phyloP scores from a whole-genome alignment of 2,888 invertebrate species.

The Meganola albula region DNA sequence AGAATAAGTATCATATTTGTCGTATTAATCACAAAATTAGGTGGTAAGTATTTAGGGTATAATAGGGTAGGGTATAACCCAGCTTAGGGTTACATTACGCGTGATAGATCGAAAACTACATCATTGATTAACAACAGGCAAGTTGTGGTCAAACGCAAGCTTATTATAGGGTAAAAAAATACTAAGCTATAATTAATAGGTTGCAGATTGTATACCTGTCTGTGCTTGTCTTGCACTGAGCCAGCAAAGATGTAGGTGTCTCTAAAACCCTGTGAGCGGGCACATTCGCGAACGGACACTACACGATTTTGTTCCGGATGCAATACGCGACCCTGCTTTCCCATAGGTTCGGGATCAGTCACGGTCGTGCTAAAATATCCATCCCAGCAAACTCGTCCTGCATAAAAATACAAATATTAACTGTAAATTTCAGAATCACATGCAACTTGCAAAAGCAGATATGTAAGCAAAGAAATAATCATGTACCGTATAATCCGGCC shows the following conservation, averaged over 20 bases:
- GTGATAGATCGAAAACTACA: too few relatives aligned
- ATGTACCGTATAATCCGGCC: slow-evolving; percentile 86
- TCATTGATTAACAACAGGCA: too few relatives aligned
- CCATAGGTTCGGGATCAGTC: slow-evolving; percentile 93
- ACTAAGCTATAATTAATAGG: too few relatives aligned
- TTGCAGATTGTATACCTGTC: too few relatives aligned
- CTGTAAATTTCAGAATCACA: background rate
- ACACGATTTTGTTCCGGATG: slow-evolving; percentile 89
- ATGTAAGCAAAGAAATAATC: background rate
- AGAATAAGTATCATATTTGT: too few relatives aligned
- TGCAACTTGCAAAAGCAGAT: background rate
- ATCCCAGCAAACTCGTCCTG: slow-evolving; percentile 86
- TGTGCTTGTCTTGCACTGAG: slow-evolving; percentile 84
- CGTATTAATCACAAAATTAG: too few relatives aligned
- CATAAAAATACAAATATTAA: background rate
- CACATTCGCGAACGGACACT: slow-evolving; percentile 92
- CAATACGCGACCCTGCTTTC: slow-evolving; percentile 91
- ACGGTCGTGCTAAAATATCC: slow-evolving; percentile 91
- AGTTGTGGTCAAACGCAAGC: too few relatives aligned
- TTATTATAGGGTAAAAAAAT: too few relatives aligned
- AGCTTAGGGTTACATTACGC: too few relatives aligned
- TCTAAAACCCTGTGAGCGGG: slow-evolving; percentile 90
- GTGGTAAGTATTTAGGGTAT: too few relatives aligned
- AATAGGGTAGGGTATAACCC: too few relatives aligned
- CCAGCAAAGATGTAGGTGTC: slow-evolving; percentile 86